Evolutionary conservation across 53 echinoderm and acorn worm genomes (phyloP), one percentile per base, ranked within the genome.

Genomic region (Henricia sp.): DNA sequence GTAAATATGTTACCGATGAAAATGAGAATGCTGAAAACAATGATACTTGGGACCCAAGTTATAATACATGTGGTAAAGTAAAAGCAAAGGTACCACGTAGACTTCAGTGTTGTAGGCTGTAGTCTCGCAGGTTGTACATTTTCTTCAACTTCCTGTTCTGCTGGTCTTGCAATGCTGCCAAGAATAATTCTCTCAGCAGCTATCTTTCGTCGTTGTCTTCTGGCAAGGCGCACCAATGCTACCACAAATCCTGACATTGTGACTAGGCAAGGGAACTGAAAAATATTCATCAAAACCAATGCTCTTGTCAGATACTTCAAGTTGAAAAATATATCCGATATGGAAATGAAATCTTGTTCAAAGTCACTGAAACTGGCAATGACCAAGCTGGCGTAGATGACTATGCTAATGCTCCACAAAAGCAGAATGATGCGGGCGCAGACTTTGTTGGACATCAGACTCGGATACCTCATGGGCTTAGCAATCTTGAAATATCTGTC

Each of bases 401-500:
- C 23, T 0, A 67, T 1, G 1, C 21, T 11, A 0, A 39, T 20
- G 13, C 1, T 40, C 67, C 67, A 67, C 3, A 19, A 16, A n/a
- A 23, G 4, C 67, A 67, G 37, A 67, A 67, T 39, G 21, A 67
- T n/a, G n/a, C 67, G 5, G 67, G 4, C 21, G 3, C 67, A 67
- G 37, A 67, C 0, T 39, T 67, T 67, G 20, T 36, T 20, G 6
- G 67, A 16, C 67, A 67, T 67, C 33, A 67, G 39, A 28, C 67
- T 37, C 39, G 23, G 19, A 20, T 67, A 67, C 67, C 39, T 17
- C 67, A 67, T 67, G 19, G 67, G 67, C 38, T 67, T 67, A 0
- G 67, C 67, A 30, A 67, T 67, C 28, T 67, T 67, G 21, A 38
- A 67, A 39, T 67, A 67, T 38, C 67, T 37, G 40, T 67, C 67